Percentiles rank a stretch among this genome's conserved stretches.
Evolutionary conservation across 2,888 invertebrate genomes (phyloP).

Genomic region (Suillia variegata): DNA sequence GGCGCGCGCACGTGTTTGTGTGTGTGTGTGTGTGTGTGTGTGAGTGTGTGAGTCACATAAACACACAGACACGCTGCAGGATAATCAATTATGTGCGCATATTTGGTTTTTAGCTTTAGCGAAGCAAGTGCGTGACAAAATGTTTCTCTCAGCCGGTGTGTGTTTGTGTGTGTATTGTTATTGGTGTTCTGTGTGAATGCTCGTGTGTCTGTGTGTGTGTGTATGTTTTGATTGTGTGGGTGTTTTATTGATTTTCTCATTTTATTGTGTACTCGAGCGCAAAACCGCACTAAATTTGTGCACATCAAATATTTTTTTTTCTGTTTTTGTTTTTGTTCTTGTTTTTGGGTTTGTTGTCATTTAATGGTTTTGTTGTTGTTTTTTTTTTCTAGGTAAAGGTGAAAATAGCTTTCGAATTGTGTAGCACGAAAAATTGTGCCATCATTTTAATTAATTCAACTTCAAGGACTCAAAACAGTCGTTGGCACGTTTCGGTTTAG

Average conservation of each 20-base stretch:
- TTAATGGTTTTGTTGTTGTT: no score
- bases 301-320: not conserved
- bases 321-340: no score
- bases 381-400: no score
- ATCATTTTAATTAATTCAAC: no score
- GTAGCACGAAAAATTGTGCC: no score
- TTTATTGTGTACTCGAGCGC: not conserved
- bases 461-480: no score
- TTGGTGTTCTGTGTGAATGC: constrained; percentile 3
- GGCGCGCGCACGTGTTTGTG: no score
- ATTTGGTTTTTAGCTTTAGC: constrained; percentile 27
- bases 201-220: constrained; percentile 13
- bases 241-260: constrained; percentile 5
- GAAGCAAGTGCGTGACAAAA: constrained; percentile 10
- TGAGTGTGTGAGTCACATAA: no score
- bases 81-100: constrained; percentile 38
- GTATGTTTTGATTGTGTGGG: constrained; percentile 2
- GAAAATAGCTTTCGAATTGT: no score
- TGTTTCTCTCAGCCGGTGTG: constrained; percentile 19
- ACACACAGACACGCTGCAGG: constrained; percentile 21
- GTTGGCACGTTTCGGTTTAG: no score
- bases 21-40: no score
- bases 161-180: constrained; percentile 27
- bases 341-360: no score
- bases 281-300: constrained; percentile 2